Evolutionary conservation across 1,140 invertebrate species (phyloP).

Genomic region (Bathynomus jamesi): DNA sequence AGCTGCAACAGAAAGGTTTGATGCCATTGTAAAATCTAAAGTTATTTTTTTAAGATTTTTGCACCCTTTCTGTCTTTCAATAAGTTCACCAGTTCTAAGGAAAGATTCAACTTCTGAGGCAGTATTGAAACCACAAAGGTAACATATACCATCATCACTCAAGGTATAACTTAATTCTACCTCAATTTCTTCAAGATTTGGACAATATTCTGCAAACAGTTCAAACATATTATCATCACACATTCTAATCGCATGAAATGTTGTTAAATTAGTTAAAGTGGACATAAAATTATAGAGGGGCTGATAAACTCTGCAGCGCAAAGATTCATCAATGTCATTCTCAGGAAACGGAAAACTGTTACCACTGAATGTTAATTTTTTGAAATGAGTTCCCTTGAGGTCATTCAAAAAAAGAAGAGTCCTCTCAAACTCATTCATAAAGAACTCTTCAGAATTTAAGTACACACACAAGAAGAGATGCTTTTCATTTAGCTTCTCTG

Average conservation of each 20-base stretch:
- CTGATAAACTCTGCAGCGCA: background rate
- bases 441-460: slow-evolving; percentile 19
- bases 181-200: slow-evolving; percentile 16
- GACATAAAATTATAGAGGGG: slow-evolving; percentile 17
- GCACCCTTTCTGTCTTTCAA: slow-evolving; percentile 14
- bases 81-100: slow-evolving; percentile 15
- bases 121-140: slow-evolving; percentile 15
- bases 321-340: background rate
- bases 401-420: slow-evolving; percentile 10
- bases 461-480: slow-evolving; percentile 18
- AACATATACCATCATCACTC: slow-evolving; percentile 19
- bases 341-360: background rate
- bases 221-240: slow-evolving; percentile 23
- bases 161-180: slow-evolving; percentile 22
- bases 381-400: slow-evolving; percentile 8
- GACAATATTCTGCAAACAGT: slow-evolving; percentile 20
- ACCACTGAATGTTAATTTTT: slow-evolving; percentile 18
- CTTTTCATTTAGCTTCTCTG: slow-evolving; percentile 15
- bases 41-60: slow-evolving; percentile 21
- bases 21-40: slow-evolving; percentile 20
- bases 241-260: slow-evolving; percentile 19
- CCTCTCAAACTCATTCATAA: slow-evolving; percentile 16
- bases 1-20: slow-evolving; percentile 15
- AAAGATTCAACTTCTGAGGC: slow-evolving; percentile 9
- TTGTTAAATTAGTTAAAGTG: slow-evolving; percentile 18